These are phyloP conservation scores for Aporophyla nigra DNA, from an alignment of 2,888 invertebrate genomes.

Conservation along the genomic window DNA sequence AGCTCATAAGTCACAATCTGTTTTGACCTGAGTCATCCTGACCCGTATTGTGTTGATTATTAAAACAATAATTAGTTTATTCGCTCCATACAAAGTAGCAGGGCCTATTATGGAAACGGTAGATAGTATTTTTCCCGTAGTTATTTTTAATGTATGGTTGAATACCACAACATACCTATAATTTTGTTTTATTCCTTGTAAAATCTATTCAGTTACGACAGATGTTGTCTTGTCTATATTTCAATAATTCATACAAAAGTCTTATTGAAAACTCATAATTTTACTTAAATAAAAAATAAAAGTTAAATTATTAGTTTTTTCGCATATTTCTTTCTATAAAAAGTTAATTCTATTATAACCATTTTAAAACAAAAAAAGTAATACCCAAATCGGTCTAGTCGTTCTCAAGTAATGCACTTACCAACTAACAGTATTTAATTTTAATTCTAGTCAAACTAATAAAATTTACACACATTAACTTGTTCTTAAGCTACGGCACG, in stretches of 20 bases:
- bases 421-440: not conserved
- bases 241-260: not conserved
- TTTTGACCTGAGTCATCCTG: conserved; percentile 44
- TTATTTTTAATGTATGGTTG: not conserved
- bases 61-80: conserved; percentile 17
- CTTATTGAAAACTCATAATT: not conserved
- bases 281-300: too few relatives aligned
- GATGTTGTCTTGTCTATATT: not conserved
- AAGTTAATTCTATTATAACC: not conserved
- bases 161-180: not conserved
- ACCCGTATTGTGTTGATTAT: conserved; percentile 43
- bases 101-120: not conserved
- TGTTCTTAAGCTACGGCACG: too few relatives aligned
- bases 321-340: not conserved
- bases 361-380: not conserved
- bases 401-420: not conserved
- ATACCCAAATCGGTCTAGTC: not conserved
- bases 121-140: conserved; percentile 27
- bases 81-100: conserved; percentile 1
- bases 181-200: not conserved
- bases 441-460: not conserved
- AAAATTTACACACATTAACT: too few relatives aligned
- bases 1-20: conserved; percentile 56
- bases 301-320: too few relatives aligned
- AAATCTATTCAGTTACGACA: not conserved